Percentiles rank a stretch among this genome's conserved stretches.
phyloP scores from a whole-genome alignment of 2,797 vertebrate genomes.

The Micromesistius poutassou region DNA sequence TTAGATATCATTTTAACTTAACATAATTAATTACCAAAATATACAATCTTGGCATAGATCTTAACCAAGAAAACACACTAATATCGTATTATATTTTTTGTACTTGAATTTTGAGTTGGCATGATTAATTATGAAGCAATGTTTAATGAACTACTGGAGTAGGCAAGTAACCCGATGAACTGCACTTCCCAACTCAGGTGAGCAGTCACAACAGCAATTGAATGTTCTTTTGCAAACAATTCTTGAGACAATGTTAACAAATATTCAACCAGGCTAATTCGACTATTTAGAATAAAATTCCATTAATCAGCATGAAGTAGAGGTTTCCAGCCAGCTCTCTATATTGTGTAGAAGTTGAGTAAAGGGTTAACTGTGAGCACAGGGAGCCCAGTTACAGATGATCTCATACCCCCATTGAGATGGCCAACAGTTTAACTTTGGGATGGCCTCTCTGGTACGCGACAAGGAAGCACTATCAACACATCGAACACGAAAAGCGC shows the following conservation, averaged over 20 bases:
- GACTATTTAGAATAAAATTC: not conserved
- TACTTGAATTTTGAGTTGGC: not conserved
- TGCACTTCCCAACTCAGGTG: not conserved
- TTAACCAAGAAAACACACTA: not conserved
- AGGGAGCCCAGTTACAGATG: conserved; percentile 12
- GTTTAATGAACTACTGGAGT: not conserved
- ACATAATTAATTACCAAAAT: not conserved
- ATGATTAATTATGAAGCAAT: not conserved
- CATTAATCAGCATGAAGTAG: not conserved
- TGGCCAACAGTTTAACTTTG: not conserved
- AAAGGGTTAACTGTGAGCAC: conserved; percentile 15
- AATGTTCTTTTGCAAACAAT: not conserved
- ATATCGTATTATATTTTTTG: not conserved
- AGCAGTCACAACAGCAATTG: not conserved
- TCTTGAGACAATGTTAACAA: not conserved
- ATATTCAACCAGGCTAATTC: not conserved
- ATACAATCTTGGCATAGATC: not conserved
- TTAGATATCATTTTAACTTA: not conserved
- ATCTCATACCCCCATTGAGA: conserved; percentile 17
- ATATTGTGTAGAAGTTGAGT: not conserved
- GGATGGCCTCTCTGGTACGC: not conserved
- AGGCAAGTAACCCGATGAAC: not conserved
- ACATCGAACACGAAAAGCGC: not conserved
- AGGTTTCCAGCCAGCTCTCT: not conserved
- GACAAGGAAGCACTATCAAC: conserved; percentile 8